These are phyloP conservation scores for Tetheella fluctuosa DNA, from an alignment of 2,888 invertebrate genomes.

Conservation along the genomic window DNA sequence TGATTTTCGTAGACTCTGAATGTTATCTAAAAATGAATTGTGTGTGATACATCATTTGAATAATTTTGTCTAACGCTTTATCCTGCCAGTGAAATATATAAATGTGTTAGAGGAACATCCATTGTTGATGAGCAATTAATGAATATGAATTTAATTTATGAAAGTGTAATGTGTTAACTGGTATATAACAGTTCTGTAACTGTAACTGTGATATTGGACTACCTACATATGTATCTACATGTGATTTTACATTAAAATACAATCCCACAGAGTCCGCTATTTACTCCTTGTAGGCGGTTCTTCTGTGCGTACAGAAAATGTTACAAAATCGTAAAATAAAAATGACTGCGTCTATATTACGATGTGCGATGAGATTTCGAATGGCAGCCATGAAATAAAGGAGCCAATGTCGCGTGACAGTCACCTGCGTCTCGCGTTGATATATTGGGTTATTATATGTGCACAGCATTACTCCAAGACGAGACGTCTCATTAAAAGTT, in stretches of 20 bases:
- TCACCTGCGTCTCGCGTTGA: conserved; percentile 55
- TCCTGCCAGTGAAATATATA: too few relatives aligned
- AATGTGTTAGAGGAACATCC: too few relatives aligned
- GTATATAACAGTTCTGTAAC: too few relatives aligned
- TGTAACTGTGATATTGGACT: too few relatives aligned
- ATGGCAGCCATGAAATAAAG: conserved; percentile 62
- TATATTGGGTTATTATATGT: conserved; percentile 56
- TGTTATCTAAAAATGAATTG: too few relatives aligned
- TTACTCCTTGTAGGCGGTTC: conserved; percentile 22
- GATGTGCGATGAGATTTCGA: conserved; percentile 58
- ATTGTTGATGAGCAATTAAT: too few relatives aligned
- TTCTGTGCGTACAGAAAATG: conserved; percentile 46
- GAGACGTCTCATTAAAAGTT: conserved; percentile 58
- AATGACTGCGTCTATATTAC: conserved; percentile 53
- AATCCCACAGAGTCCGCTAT: neutral
- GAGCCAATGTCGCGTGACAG: conserved; percentile 50
- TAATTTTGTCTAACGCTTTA: too few relatives aligned
- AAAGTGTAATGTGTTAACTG: too few relatives aligned
- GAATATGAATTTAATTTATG: too few relatives aligned
- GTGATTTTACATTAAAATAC: neutral
- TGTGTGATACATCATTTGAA: too few relatives aligned
- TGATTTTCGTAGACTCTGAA: too few relatives aligned
- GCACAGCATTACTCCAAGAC: conserved; percentile 45
- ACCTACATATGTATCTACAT: too few relatives aligned
- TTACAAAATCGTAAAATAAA: conserved; percentile 68